Base-by-base conservation (phyloP, 2,888 invertebrate genomes). In the Melieria picta region DNA sequence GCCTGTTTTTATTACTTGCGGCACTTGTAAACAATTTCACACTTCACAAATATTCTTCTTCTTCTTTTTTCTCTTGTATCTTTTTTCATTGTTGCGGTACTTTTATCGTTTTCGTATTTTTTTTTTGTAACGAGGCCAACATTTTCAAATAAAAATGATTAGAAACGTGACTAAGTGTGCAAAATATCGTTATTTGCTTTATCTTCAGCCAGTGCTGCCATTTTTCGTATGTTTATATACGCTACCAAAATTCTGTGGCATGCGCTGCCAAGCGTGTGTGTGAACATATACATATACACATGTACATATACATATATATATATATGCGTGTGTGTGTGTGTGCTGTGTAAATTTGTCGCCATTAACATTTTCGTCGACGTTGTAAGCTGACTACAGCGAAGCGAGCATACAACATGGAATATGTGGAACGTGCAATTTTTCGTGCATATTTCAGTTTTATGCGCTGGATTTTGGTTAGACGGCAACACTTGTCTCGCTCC, bases 151-250 rank as follows among this genome's bases (percentile, higher is more conserved):
- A 81, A 81, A 83, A 83, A 83, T 83, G 82, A 83, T 83, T 83
- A 82, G 82, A 81, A 82, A 83, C 83, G 83, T 83, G 83, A 83
- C 83, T 83, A 83, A 83, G 83, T 81, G 82, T 82, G 80, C 80
- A 80, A 81, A 80, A 80, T 79, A 79, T 76, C 69, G 69, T 56
- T 69, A 63, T 70, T 70, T 70, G 69, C 64, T 70, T 70, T 69
- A 69, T 69, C 80, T 79, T 76, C 77, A 77, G 79, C 64, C 68
- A 69, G 68, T 69, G 68, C 61, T 79, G 80, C 77, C 79, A 79
- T 13, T 48, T 30, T 16, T 47, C 48, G 10, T 63, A 63, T 13
- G 9, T 16, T n/a, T 47, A 30, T 61, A 43, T 47, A 9, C 13
- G 10, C 43, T 45, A 48, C 7, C 48, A 3, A 16, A 7, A 11